Base-by-base conservation (phyloP, 1,140 invertebrate species). In the Drosophila carrolli region DNA sequence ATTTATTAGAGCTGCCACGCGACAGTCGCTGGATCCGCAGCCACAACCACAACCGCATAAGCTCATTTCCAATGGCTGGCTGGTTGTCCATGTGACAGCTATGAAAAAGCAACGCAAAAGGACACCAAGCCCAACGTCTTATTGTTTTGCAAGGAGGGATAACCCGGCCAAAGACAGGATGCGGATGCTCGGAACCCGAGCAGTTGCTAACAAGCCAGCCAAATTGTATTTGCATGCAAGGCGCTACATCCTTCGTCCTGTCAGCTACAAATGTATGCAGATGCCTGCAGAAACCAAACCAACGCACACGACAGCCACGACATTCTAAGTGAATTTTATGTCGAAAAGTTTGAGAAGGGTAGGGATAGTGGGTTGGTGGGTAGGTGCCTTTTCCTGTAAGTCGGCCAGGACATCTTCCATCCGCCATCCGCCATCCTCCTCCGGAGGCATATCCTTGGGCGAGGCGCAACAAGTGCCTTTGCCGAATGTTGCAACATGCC, bases 181-280 rank as follows among this genome's bases (percentile, higher is more conserved):
- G 29, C 38, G 44, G 65, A 43, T 44, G 53, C 53, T 14, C 23
- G 16, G 41, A 47, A 48, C 51, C 65, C 43, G 8, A 57, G 68
- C 54, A 66, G 55, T 73, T 75, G 71, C 78, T 82, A 82, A 73
- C 82, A 86, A 85, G 81, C 53, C 83, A 88, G 83, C 74, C 83
- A 88, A 88, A 88, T 88, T 89, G 80, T 88, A 88, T 88, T 88
- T 89, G 83, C 83, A 88, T 88, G 84, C 83, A 83, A 88, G 83
- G 70, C 75, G 78, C 75, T 67, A 80, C 65, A 75, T 86, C 66
- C 78, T 82, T 81, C 71, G 74, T 73, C 74, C 79, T 82, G 71
- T 74, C 71, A 89, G 83, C 83, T 81, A 86, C 83, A 89, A 89
- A 89, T 88, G 75, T 77, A 88, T 88, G 83, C 83, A 83, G 80